phyloP scores from a whole-genome alignment of 37 sponge, comb jelly and placozoan genomes.

The Halichondria panicea region DNA sequence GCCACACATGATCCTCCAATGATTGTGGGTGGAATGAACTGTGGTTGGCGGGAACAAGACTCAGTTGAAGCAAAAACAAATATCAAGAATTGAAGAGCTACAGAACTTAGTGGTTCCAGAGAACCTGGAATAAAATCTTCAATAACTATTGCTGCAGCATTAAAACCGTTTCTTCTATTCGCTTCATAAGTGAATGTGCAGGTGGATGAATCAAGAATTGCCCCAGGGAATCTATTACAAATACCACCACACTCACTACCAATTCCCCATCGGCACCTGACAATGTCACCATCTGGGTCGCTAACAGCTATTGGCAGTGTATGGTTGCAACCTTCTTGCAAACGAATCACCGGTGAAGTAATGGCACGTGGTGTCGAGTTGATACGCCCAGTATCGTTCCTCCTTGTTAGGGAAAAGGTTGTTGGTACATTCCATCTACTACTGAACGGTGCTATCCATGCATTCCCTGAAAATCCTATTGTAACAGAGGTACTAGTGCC shows the following conservation, averaged over 20 bases:
- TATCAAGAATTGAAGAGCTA: constrained; percentile 35
- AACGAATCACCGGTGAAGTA: constrained; percentile 42
- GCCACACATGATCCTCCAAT: constrained; percentile 6
- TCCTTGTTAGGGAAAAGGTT: constrained; percentile 18
- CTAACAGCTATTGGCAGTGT: constrained; percentile 39
- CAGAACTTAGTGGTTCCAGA: constrained; percentile 21
- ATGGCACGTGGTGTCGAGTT: constrained; percentile 59
- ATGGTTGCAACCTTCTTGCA: constrained; percentile 55
- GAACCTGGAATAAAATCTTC: constrained; percentile 18
- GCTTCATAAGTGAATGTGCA: constrained; percentile 18
- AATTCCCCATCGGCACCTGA: constrained; percentile 45
- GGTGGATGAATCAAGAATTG: constrained; percentile 10
- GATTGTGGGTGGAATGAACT: constrained; percentile 10
- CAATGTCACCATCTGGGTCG: constrained; percentile 40
- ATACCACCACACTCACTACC: constrained; percentile 47
- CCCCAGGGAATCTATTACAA: constrained; percentile 42
- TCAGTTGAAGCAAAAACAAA: background rate
- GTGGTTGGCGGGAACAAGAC: constrained; percentile 13
- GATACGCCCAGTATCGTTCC: constrained; percentile 51
- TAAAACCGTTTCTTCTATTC: background rate
- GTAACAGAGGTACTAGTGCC: no score
- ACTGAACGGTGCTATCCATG: constrained; percentile 23
- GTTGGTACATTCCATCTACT: constrained; percentile 37
- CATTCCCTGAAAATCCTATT: constrained; percentile 16
- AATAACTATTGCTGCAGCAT: constrained; percentile 33